Conservation (phyloP, 2,888 invertebrate genomes). For the Pyrgus malvae region DNA sequence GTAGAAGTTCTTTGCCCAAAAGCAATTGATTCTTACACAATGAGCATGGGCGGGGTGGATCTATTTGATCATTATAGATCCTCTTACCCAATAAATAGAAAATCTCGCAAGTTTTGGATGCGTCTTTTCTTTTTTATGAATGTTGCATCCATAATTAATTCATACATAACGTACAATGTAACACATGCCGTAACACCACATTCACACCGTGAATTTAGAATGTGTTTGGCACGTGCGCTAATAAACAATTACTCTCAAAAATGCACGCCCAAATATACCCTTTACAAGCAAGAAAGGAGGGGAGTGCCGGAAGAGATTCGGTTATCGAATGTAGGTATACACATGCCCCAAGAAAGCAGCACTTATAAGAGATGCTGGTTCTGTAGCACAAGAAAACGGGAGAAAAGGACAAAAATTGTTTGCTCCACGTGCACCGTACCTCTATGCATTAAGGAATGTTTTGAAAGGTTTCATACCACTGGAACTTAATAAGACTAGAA, state of each 20-base stretch:
- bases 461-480: too few species aligned
- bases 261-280: too few species aligned
- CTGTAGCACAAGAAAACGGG: too few species aligned
- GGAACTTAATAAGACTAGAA: too few species aligned
- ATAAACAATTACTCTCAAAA: slow-evolving; percentile 27
- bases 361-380: too few species aligned
- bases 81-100: slow-evolving; percentile 43
- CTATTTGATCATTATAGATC: slow-evolving; percentile 45
- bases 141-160: slow-evolving; percentile 38
- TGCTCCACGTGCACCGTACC: too few species aligned
- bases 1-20: slow-evolving; percentile 41
- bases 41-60: slow-evolving; percentile 47
- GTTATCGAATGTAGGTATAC: too few species aligned
- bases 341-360: too few species aligned
- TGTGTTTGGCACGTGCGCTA: slow-evolving; percentile 31
- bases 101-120: slow-evolving; percentile 45
- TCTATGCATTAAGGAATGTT: too few species aligned
- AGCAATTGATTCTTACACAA: slow-evolving; percentile 43
- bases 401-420: too few species aligned
- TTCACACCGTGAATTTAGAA: slow-evolving; percentile 33
- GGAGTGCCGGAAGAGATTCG: too few species aligned
- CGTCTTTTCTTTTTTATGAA: slow-evolving; percentile 42
- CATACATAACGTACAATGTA: slow-evolving; percentile 36
- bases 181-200: slow-evolving; percentile 26
- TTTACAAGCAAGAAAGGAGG: too few species aligned